These are phyloP conservation scores for Catamblyrhynchus diadema DNA, from an alignment of 2,797 vertebrate species.

Conservation along the genomic window DNA sequence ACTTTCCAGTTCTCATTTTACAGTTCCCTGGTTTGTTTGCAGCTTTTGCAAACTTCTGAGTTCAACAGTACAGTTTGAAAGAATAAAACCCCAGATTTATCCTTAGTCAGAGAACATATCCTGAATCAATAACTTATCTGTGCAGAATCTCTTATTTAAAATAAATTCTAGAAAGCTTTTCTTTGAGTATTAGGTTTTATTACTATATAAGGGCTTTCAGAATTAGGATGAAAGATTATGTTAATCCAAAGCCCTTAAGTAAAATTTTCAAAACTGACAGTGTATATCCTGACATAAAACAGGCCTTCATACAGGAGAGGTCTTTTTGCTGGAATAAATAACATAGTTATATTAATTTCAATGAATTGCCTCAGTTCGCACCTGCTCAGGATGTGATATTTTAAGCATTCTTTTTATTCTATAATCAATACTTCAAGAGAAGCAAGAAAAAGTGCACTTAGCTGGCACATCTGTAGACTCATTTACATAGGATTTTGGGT, in stretches of 20 bases:
- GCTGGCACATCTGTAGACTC: not conserved
- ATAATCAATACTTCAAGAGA: not conserved
- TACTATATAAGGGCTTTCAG: not conserved
- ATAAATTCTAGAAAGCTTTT: not conserved
- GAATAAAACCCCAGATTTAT: not conserved
- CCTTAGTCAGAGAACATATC: not conserved
- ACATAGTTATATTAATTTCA: not conserved
- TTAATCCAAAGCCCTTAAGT: not conserved
- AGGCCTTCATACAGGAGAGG: not conserved
- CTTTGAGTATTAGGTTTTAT: not conserved
- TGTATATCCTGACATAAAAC: not conserved
- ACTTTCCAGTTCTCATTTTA: not conserved
- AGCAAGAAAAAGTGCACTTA: not conserved
- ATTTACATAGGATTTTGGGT: not conserved
- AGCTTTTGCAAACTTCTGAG: not conserved
- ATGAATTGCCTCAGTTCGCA: not conserved
- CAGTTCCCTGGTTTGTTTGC: not conserved
- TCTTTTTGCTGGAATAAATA: not conserved
- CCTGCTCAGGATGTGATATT: not conserved
- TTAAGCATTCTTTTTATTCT: not conserved
- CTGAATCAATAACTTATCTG: not conserved
- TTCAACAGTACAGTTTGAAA: not conserved
- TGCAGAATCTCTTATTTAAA: not conserved
- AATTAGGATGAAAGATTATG: not conserved
- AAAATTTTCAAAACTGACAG: not conserved